Base-by-base conservation (phyloP, 2,113 vertebrate genomes). In the Labeo catla region DNA sequence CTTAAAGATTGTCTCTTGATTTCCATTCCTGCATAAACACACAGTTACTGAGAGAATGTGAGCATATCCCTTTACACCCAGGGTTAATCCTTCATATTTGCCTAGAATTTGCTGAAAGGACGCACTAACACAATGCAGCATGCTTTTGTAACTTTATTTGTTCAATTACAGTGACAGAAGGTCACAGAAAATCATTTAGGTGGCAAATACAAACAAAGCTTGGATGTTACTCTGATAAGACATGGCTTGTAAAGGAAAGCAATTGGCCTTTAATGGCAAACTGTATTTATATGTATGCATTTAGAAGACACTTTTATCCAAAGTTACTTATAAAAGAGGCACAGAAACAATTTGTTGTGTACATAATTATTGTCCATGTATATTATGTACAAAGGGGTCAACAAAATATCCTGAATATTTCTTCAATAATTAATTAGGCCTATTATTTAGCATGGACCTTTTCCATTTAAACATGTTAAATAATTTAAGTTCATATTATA, bases 71-170 rank as follows among this genome's bases (percentile, higher is more conserved):
- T 52, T 66, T n/a, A 59, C 15, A 19, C 11, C 77, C 2, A 49
- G 15, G 74, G 76, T 78, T 87, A 82, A 89, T 86, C 84, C 79
- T n/a, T 34, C 39, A 59, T 39, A 45, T 49, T 43, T 76, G 28
- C 36, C 16, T 1, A 70, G 57, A 89, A 87, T 91, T 59, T 21
- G 21, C 57, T 61, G 90, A 90, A 80, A 73, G 77, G 76, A 89
- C 82, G 87, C 15, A 83, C 77, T 34, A 57, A 80, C 34, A 80
- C 6, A 16, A 65, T 43, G 45, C 43, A 63, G 83, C 86, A 79
- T 66, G 76, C 79, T 88, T 89, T 82, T 10, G 68, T 72, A 6
- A 10, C 9, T 73, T 19, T 45, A 43, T 4, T n/a, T 16, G 21
- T 45, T 45, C 39, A 73, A 45, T 73, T 45, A 21, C 36, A 72